A percentile compares a stretch with the other conserved stretches of the same genome.
These are phyloP conservation scores for Margaritifera margaritifera DNA, from an alignment of 2,888 invertebrate genomes.

Conservation along the genomic window DNA sequence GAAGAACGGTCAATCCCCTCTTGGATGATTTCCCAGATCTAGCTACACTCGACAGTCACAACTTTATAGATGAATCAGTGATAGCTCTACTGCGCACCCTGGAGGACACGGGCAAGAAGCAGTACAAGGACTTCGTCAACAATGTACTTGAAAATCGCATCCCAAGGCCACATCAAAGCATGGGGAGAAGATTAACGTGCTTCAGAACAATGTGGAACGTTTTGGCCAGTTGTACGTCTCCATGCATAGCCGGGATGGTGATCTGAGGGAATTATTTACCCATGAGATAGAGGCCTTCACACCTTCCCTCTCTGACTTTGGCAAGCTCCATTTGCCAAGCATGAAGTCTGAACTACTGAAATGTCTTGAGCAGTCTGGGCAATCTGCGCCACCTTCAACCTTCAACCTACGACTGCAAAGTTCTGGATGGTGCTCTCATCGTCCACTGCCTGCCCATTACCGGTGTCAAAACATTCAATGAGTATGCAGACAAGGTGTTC, in stretches of 20 bases:
- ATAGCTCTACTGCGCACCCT: neutral
- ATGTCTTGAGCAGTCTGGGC: too few relatives aligned
- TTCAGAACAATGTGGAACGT: conserved; percentile 19
- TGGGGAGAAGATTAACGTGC: conserved; percentile 1
- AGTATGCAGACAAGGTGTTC: conserved; percentile 1
- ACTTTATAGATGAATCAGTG: neutral
- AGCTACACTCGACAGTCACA: too few relatives aligned
- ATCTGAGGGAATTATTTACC: conserved; percentile 21
- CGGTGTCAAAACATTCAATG: too few relatives aligned
- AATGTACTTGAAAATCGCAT: too few relatives aligned
- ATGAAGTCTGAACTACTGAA: neutral
- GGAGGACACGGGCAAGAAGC: conserved; percentile 1
- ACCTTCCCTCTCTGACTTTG: too few relatives aligned
- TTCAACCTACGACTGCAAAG: too few relatives aligned
- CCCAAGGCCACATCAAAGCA: neutral
- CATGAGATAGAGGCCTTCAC: conserved; percentile 8
- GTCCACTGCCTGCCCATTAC: neutral
- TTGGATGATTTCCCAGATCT: conserved; percentile 1
- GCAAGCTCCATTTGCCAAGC: neutral
- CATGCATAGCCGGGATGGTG: too few relatives aligned
- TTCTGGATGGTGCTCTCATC: neutral
- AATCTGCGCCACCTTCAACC: neutral
- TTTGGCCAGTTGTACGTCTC: too few relatives aligned
- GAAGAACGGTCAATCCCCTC: neutral
- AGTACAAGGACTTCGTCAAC: neutral